Evolutionary conservation across 2,113 vertebrate species (phyloP).

Genomic region (Naja naja): DNA sequence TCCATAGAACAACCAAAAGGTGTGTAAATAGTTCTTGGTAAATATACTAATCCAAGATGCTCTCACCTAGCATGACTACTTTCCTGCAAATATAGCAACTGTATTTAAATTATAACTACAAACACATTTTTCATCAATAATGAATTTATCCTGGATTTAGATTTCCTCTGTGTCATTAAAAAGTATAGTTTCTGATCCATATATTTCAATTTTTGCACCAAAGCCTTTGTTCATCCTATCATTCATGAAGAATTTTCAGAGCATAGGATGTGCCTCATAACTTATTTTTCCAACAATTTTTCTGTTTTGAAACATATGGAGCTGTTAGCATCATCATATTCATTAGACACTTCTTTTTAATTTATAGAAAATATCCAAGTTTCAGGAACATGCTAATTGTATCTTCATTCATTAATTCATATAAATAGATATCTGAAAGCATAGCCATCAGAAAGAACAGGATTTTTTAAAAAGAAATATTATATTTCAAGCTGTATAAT

Average conservation of each 20-base stretch:
- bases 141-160: not conserved
- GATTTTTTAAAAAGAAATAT: too few relatives aligned
- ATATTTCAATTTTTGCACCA: not conserved
- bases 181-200: not conserved
- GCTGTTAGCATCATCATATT: not conserved
- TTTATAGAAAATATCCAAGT: not conserved
- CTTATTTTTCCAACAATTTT: not conserved
- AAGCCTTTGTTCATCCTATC: too few relatives aligned
- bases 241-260: not conserved
- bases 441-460: not conserved
- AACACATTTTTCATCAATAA: not conserved
- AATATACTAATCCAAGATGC: not conserved
- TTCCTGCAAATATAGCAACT: not conserved
- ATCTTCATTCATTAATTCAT: not conserved
- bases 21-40: not conserved
- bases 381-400: not conserved
- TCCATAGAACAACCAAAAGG: not conserved
- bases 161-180: not conserved
- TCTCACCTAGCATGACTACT: not conserved
- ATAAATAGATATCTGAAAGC: not conserved
- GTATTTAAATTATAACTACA: not conserved
- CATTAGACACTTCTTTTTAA: not conserved
- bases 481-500: too few relatives aligned
- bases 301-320: too few relatives aligned
- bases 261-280: not conserved